These are phyloP conservation scores for Coilia nasus DNA, from an alignment of 2,797 vertebrate species.

Conservation along the genomic window DNA sequence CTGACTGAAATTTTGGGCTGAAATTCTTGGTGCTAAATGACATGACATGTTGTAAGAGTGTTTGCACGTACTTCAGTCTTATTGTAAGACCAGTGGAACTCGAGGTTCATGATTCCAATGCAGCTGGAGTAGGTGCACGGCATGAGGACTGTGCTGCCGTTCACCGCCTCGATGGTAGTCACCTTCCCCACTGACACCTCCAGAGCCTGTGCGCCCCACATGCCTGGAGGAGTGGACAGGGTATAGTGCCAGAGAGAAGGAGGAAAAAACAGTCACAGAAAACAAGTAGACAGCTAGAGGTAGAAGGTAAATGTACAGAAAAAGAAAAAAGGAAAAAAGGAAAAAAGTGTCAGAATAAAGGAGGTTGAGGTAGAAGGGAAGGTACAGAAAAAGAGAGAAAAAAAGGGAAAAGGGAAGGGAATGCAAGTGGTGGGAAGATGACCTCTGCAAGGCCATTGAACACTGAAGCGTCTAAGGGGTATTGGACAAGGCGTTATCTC, in stretches of 20 bases:
- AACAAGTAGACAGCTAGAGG: neutral
- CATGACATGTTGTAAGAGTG: neutral
- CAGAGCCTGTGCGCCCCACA: conserved; percentile 77
- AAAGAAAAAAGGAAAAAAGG: too few relatives aligned
- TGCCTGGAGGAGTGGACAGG: conserved; percentile 65
- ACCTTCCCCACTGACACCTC: conserved; percentile 91
- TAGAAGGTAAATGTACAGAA: too few relatives aligned
- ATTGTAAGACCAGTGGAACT: conserved; percentile 89
- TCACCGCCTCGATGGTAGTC: conserved; percentile 80
- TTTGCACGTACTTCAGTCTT: conserved; percentile 61
- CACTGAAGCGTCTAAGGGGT: neutral
- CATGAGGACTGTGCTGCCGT: conserved; percentile 86
- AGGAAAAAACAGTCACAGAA: conserved; percentile 13
- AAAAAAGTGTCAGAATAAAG: too few relatives aligned
- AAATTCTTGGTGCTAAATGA: too few relatives aligned
- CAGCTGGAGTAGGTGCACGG: conserved; percentile 89
- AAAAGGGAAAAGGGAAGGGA: too few relatives aligned
- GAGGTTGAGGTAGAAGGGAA: neutral
- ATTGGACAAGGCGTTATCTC: neutral
- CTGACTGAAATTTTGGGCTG: too few relatives aligned
- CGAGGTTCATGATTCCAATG: conserved; percentile 86
- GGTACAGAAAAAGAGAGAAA: neutral
- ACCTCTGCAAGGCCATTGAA: neutral
- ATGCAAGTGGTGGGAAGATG: neutral
- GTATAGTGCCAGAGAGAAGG: neutral